Conservation (phyloP, 2,113 vertebrate genomes). For the Nesogale talazaci region DNA sequence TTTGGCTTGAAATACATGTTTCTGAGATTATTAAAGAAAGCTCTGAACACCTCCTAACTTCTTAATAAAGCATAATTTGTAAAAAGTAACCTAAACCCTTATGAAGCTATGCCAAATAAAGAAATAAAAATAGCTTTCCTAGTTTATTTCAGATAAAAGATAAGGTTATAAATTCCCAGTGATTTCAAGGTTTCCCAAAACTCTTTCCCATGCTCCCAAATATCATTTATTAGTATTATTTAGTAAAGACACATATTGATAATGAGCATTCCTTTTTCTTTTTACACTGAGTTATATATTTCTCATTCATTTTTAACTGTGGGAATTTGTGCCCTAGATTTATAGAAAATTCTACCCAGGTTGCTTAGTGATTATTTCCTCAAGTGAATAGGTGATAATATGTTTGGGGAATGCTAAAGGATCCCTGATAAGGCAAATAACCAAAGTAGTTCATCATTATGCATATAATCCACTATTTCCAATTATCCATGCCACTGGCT, state of each 20-base stretch:
- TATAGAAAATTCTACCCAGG: constrained; percentile 47
- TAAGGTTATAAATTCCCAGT: not conserved
- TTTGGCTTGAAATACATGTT: not conserved
- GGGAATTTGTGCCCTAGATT: constrained; percentile 11
- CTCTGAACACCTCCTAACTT: not conserved
- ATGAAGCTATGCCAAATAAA: not conserved
- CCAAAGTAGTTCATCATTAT: constrained; percentile 73
- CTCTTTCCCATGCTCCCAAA: constrained; percentile 6
- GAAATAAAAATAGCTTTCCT: not conserved
- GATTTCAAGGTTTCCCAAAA: constrained; percentile 5
- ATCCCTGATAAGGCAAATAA: constrained; percentile 55
- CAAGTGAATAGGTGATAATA: constrained; percentile 67
- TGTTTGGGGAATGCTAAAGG: constrained; percentile 64
- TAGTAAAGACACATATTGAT: not conserved
- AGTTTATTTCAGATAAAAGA: not conserved
- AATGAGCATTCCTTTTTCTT: not conserved
- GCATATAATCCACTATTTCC: constrained; percentile 74
- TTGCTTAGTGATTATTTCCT: constrained; percentile 61
- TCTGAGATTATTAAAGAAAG: not conserved
- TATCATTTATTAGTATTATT: not conserved
- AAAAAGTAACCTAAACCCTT: not conserved
- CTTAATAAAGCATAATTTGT: not conserved
- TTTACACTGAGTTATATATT: constrained; percentile 11
- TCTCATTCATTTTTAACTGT: constrained; percentile 33
- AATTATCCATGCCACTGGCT: constrained; percentile 78